phyloP scores from a whole-genome alignment of 2,113 vertebrate genomes.

The Tetraodon nigroviridis region DNA sequence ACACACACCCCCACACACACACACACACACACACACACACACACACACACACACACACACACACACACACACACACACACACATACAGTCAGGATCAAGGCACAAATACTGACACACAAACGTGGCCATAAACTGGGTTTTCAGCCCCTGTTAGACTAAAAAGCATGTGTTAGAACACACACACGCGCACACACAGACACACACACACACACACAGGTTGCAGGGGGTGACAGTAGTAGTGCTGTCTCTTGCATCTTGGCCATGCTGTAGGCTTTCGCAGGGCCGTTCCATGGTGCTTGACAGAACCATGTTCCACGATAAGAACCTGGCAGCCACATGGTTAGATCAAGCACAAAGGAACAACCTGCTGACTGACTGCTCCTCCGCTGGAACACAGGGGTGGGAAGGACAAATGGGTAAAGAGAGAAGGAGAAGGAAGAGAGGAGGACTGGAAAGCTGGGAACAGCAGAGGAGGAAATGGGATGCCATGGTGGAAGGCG shows the following conservation, averaged over 20 bases:
- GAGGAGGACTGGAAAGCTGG: not conserved
- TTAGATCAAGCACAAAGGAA: constrained; percentile 99
- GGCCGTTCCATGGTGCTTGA: constrained; percentile 99
- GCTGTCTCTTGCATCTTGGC: constrained; percentile 80
- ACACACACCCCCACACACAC: constrained; percentile 10
- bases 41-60: constrained; percentile 1
- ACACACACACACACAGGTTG: constrained; percentile 23
- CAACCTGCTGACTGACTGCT: constrained; percentile 96
- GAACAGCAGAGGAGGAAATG: not conserved
- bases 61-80: constrained; percentile 6
- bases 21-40: constrained; percentile 5
- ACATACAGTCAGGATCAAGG: constrained; percentile 15
- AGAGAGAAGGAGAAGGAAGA: constrained; percentile 15
- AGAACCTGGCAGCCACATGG: constrained; percentile 98
- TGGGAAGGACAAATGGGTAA: constrained; percentile 62
- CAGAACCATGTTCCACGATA: constrained; percentile 99
- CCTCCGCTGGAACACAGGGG: constrained; percentile 89
- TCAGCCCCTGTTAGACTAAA: constrained; percentile 38
- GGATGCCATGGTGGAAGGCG: not conserved
- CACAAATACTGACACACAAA: constrained; percentile 9
- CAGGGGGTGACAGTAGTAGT: constrained; percentile 21
- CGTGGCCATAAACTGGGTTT: constrained; percentile 21
- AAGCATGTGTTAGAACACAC: constrained; percentile 37
- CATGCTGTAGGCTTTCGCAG: constrained; percentile 97
- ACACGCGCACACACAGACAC: constrained; percentile 20